Conservation (phyloP, 2,888 invertebrate species). For the Stenotaenia linearis region DNA sequence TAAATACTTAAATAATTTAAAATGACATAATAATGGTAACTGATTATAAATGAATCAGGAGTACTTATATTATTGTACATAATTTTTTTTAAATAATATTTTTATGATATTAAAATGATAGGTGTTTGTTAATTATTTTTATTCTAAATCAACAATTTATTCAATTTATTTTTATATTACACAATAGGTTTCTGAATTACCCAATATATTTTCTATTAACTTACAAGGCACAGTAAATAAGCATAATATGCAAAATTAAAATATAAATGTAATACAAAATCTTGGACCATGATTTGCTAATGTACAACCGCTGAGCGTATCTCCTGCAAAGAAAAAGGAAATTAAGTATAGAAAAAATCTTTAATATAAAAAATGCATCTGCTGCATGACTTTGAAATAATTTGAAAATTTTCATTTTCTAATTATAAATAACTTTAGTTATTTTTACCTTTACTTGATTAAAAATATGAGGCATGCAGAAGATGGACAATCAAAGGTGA, state of each 20-base stretch:
- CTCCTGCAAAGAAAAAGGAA: background rate
- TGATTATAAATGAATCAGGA: conserved; percentile 53
- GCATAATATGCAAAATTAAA: background rate
- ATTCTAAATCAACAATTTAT: background rate
- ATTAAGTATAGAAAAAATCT: background rate
- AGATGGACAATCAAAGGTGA: background rate
- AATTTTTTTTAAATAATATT: background rate
- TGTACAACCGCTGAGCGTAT: background rate
- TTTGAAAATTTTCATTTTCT: background rate
- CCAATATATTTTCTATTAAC: background rate
- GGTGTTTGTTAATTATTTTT: background rate
- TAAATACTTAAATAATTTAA: conserved; percentile 47
- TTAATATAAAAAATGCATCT: no score
- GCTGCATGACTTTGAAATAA: no score
- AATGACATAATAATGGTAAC: conserved; percentile 46
- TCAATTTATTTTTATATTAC: background rate
- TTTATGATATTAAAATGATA: background rate
- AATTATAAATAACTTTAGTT: background rate
- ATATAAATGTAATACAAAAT: background rate
- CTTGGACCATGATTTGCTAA: background rate
- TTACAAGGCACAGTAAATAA: background rate
- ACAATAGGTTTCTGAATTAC: background rate
- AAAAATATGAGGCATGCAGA: background rate
- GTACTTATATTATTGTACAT: conserved; percentile 40
- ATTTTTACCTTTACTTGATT: background rate